Evolutionary conservation across 2,888 invertebrate genomes (phyloP).

Genomic region (Apamea sordens): DNA sequence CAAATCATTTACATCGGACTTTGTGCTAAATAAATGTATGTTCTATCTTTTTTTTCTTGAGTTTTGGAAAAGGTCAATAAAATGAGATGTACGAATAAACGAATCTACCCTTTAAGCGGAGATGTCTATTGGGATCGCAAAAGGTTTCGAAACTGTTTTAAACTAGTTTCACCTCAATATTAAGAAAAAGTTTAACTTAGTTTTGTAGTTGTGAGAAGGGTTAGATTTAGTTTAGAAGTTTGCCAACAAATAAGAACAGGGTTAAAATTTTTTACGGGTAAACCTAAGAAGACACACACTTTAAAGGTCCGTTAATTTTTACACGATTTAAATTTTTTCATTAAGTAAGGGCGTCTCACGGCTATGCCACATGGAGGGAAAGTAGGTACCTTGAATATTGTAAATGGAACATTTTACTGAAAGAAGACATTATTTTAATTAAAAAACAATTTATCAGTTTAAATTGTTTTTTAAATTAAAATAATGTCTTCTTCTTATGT

Average conservation of each 20-base stretch:
- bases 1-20: no score
- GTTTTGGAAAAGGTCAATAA: background rate
- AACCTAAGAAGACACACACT: background rate
- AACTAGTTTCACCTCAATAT: constrained; percentile 51
- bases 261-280: constrained; percentile 2
- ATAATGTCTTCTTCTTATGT: no score
- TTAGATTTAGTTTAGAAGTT: constrained; percentile 44
- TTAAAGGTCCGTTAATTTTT: background rate
- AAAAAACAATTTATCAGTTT: no score
- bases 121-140: constrained; percentile 30
- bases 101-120: constrained; percentile 6
- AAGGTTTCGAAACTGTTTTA: constrained; percentile 49
- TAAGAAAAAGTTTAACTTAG: constrained; percentile 43
- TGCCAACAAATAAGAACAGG: constrained; percentile 26
- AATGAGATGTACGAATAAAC: constrained; percentile 14
- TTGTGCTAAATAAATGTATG: background rate
- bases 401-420: no score
- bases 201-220: constrained; percentile 50
- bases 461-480: no score
- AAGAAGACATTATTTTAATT: no score
- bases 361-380: no score
- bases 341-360: no score
- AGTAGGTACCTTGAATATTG: no score
- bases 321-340: background rate
- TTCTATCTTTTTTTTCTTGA: background rate